These are phyloP conservation scores for Deilephila porcellus DNA, from an alignment of 2,888 invertebrate genomes.

Conservation along the genomic window DNA sequence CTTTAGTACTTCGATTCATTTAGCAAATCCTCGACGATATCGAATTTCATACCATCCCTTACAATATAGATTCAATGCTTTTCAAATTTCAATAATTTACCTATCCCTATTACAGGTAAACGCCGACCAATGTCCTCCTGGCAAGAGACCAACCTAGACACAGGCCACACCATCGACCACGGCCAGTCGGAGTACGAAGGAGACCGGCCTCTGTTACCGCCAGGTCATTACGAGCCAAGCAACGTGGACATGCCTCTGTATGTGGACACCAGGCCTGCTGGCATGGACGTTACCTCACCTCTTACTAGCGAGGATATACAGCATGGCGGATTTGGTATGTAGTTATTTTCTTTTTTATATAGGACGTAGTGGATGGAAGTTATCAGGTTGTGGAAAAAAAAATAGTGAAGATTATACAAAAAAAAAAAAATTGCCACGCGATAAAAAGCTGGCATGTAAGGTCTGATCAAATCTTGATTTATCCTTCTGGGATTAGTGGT, in stretches of 20 bases:
- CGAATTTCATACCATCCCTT: too few species aligned
- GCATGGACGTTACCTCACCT: constrained; percentile 67
- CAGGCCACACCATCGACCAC: constrained; percentile 90
- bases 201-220: constrained; percentile 58
- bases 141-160: constrained; percentile 96
- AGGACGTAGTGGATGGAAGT: not conserved
- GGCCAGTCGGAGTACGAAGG: constrained; percentile 80
- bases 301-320: constrained; percentile 76
- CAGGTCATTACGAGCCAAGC: constrained; percentile 65
- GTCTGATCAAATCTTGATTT: too few species aligned
- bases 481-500: too few species aligned
- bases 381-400: too few species aligned
- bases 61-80: too few species aligned
- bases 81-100: too few species aligned
- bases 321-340: constrained; percentile 70
- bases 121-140: constrained; percentile 88
- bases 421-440: too few species aligned
- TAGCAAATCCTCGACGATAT: too few species aligned
- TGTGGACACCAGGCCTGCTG: constrained; percentile 86
- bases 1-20: too few species aligned
- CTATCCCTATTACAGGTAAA: constrained; percentile 53
- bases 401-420: too few species aligned
- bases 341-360: not conserved
- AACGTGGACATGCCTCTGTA: constrained; percentile 86
- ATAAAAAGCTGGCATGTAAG: too few species aligned